These are phyloP conservation scores for Anthopleura sola DNA, from an alignment of 64 coral and sea anemone genomes.

Conservation along the genomic window DNA sequence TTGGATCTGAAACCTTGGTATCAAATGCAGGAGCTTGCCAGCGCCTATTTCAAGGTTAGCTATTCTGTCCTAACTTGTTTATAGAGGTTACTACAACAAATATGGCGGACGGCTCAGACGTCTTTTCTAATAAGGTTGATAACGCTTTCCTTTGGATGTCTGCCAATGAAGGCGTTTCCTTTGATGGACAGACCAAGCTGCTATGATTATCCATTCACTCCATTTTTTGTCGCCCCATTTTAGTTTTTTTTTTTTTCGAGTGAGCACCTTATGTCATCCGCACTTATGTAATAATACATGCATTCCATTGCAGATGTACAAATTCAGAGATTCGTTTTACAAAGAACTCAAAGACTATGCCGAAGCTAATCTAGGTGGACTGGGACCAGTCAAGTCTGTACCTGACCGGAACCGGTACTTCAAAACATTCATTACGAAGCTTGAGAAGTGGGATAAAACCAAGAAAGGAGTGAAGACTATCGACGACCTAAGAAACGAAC, in stretches of 20 bases:
- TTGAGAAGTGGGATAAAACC: slow-evolving; percentile 29
- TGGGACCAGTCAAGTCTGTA: slow-evolving; percentile 22
- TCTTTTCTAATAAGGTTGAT: too few relatives aligned
- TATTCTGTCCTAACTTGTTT: not conserved
- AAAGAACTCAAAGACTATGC: slow-evolving; percentile 30
- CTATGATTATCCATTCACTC: too few relatives aligned
- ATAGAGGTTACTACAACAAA: too few relatives aligned
- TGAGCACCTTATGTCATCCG: too few relatives aligned
- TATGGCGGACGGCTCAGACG: too few relatives aligned
- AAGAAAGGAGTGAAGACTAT: slow-evolving; percentile 27
- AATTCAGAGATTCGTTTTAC: slow-evolving; percentile 41
- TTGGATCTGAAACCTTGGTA: slow-evolving; percentile 10
- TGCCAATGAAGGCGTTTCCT: too few relatives aligned
- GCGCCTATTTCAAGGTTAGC: slow-evolving; percentile 22
- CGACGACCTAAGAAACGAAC: slow-evolving; percentile 31
- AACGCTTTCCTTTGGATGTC: too few relatives aligned
- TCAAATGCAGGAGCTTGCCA: slow-evolving; percentile 32
- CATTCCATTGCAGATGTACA: slow-evolving; percentile 36
- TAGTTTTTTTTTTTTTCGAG: too few relatives aligned
- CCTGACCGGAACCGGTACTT: slow-evolving; percentile 18
- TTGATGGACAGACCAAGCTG: too few relatives aligned
- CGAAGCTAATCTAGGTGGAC: slow-evolving; percentile 33
- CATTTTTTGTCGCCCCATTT: too few relatives aligned
- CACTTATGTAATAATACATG: not conserved
- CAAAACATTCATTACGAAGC: slow-evolving; percentile 9